Conservation (phyloP, 2,113 vertebrate species). For the Romanogobio albipinnatus region DNA sequence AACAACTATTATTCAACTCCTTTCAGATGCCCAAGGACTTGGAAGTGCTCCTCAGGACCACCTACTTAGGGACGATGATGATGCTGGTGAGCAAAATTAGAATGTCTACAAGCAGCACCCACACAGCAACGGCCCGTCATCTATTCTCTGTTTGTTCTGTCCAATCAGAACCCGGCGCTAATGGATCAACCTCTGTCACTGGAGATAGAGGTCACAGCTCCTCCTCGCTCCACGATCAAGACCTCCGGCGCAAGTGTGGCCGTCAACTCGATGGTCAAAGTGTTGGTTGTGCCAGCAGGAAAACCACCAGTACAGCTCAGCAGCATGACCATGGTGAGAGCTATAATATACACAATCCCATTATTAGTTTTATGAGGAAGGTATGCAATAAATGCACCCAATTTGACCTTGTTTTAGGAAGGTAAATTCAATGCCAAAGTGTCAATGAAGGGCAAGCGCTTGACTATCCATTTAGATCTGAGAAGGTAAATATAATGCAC, state of each 20-base stretch:
- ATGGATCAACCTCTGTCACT: constrained; percentile 84
- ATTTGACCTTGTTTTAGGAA: constrained; percentile 74
- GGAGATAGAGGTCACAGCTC: constrained; percentile 76
- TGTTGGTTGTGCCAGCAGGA: constrained; percentile 77
- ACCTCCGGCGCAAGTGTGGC: constrained; percentile 82
- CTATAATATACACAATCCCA: background rate
- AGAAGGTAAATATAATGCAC: constrained; percentile 77
- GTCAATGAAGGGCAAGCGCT: constrained; percentile 82
- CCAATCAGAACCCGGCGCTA: constrained; percentile 76
- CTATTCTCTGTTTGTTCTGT: background rate
- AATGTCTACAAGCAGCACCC: background rate
- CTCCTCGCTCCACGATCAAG: constrained; percentile 85
- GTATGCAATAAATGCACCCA: background rate
- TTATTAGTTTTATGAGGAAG: background rate
- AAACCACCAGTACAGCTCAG: constrained; percentile 80
- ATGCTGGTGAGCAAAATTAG: constrained; percentile 77
- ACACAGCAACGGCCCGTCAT: background rate
- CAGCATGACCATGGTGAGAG: constrained; percentile 89
- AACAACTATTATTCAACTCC: background rate
- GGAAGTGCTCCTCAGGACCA: constrained; percentile 89
- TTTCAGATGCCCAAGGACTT: constrained; percentile 89
- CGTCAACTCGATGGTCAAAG: constrained; percentile 82
- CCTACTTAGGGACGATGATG: constrained; percentile 88
- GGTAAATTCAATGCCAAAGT: constrained; percentile 86
- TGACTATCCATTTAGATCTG: constrained; percentile 84